Evolutionary conservation across 2,888 invertebrate genomes (phyloP).

Genomic region (Hydrotaea cyrtoneurina): DNA sequence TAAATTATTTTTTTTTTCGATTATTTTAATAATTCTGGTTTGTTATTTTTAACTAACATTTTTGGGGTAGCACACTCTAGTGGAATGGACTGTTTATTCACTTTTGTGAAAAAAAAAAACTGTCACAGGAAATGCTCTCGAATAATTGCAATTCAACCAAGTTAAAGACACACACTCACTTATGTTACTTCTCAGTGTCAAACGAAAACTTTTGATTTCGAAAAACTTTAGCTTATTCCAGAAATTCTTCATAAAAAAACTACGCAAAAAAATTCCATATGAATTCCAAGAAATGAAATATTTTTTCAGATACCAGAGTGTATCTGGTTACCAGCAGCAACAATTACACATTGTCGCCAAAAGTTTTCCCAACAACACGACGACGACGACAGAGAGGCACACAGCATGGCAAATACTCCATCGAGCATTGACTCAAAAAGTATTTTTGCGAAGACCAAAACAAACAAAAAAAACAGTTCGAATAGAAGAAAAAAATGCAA

Average conservation of each 20-base stretch:
- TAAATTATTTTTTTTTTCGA: no score
- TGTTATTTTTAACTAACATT: no score
- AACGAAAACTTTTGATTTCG: no score
- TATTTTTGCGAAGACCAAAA: neutral
- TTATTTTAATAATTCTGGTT: no score
- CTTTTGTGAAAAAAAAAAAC: no score
- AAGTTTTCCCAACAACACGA: neutral
- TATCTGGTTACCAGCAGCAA: neutral
- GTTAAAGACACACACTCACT: no score
- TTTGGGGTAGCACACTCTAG: no score
- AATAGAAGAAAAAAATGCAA: conserved; percentile 51
- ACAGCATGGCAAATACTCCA: neutral
- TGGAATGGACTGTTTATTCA: no score
- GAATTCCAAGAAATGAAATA: conserved; percentile 16
- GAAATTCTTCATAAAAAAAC: neutral
- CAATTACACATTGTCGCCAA: conserved; percentile 16
- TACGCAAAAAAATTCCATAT: neutral
- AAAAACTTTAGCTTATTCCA: neutral
- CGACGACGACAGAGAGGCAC: neutral
- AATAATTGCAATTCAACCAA: no score
- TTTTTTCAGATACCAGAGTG: neutral
- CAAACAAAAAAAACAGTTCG: neutral
- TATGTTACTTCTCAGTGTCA: no score
- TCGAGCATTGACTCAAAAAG: conserved; percentile 16
- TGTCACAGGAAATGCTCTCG: no score